Conservation (phyloP, 2,888 invertebrate species). For the Emmelina monodactyla region DNA sequence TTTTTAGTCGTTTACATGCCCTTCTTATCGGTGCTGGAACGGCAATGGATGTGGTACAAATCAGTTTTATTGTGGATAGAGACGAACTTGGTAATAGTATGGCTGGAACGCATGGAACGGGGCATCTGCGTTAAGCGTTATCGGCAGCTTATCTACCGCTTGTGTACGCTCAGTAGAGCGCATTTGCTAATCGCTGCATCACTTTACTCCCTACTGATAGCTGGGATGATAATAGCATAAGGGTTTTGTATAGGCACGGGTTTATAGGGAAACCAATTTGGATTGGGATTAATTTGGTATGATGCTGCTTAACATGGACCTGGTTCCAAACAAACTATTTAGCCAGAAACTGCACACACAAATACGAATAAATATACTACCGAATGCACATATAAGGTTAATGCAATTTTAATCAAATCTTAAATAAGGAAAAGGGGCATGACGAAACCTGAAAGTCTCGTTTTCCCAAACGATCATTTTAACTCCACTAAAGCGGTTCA, state of each 20-base stretch:
- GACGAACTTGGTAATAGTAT: slow-evolving; percentile 36
- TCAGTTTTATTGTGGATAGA: slow-evolving; percentile 19
- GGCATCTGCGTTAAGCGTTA: slow-evolving; percentile 29
- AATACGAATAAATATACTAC: too few species aligned
- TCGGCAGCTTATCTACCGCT: slow-evolving; percentile 25
- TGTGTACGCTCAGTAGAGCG: slow-evolving; percentile 36
- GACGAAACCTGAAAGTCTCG: too few species aligned
- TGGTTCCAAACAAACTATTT: too few species aligned
- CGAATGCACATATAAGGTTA: too few species aligned
- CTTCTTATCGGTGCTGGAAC: slow-evolving; percentile 24
- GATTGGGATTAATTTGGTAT: slow-evolving; percentile 53
- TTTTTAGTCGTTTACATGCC: slow-evolving; percentile 30
- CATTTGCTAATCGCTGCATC: slow-evolving; percentile 49
- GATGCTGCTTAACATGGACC: too few species aligned
- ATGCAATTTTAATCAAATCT: too few species aligned
- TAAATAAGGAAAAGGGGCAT: too few species aligned
- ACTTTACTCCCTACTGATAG: slow-evolving; percentile 42
- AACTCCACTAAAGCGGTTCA: too few species aligned
- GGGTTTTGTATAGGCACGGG: slow-evolving; percentile 46
- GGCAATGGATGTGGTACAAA: slow-evolving; percentile 33
- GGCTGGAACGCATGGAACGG: slow-evolving; percentile 18
- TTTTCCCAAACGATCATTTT: too few species aligned
- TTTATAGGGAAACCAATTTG: slow-evolving; percentile 32
- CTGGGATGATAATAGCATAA: slow-evolving; percentile 35
- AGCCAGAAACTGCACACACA: too few species aligned